These are phyloP conservation scores for Holothuria scabra DNA, from an alignment of 53 echinoderm and acorn worm genomes.

Conservation along the genomic window DNA sequence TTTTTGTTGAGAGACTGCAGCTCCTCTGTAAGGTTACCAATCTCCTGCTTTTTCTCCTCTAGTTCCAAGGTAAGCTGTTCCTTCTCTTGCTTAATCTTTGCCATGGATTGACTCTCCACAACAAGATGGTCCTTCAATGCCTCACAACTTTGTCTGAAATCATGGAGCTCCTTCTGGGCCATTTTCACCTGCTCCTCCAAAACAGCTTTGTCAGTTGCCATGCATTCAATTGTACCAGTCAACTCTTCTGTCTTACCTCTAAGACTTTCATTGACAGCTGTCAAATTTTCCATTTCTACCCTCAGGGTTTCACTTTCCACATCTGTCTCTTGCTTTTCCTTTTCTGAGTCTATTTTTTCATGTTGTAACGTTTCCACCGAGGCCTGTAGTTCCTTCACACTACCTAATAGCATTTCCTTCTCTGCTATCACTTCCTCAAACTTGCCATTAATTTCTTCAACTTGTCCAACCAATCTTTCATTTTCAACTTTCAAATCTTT, in stretches of 20 bases:
- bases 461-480: background rate
- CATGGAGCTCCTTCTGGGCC: conserved; percentile 49
- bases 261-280: conserved; percentile 3
- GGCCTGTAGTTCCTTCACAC: conserved; percentile 24
- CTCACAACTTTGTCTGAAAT: conserved; percentile 21
- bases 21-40: conserved; percentile 48
- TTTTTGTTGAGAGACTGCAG: conserved; percentile 56
- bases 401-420: conserved; percentile 47
- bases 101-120: background rate
- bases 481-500: conserved; percentile 43
- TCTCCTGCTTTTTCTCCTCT: conserved; percentile 44
- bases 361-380: conserved; percentile 40
- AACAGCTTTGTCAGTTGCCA: conserved; percentile 53
- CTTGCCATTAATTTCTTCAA: conserved; percentile 26
- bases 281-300: conserved; percentile 2
- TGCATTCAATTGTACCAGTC: conserved; percentile 42
- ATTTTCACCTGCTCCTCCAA: conserved; percentile 50
- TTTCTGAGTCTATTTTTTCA: conserved; percentile 44
- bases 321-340: conserved; percentile 32
- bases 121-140: conserved; percentile 3
- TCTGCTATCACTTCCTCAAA: conserved; percentile 47
- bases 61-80: conserved; percentile 50
- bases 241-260: conserved; percentile 48
- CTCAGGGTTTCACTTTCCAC: background rate
- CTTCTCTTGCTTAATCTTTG: conserved; percentile 42